Conservation (phyloP, 2,888 invertebrate genomes). For the Torymus auratus region DNA sequence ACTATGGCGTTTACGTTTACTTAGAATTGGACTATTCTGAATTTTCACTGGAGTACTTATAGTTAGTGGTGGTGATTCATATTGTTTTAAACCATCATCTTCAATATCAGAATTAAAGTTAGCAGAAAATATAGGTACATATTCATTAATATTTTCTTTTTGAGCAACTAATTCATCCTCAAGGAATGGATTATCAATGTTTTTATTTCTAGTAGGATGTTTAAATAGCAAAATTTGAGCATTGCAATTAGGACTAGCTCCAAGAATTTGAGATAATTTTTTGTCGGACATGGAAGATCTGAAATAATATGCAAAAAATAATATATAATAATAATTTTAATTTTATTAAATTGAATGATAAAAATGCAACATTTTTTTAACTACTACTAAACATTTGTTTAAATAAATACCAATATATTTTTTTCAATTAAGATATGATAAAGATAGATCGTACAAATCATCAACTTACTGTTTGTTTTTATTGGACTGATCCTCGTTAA, state of each 20-base stretch:
- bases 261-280: conserved; percentile 31
- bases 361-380: neutral
- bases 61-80: conserved; percentile 21
- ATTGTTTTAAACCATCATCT: conserved; percentile 18
- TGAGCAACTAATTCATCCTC: neutral
- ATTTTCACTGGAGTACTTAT: conserved; percentile 12
- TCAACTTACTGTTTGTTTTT: conserved; percentile 41
- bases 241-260: conserved; percentile 29
- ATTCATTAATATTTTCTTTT: conserved; percentile 45
- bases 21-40: conserved; percentile 52
- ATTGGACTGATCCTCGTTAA: conserved; percentile 14
- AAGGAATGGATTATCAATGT: neutral
- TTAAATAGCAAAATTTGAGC: conserved; percentile 6
- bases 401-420: too few relatives aligned
- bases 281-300: neutral
- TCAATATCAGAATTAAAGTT: conserved; percentile 51
- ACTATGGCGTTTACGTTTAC: conserved; percentile 40
- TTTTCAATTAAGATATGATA: too few relatives aligned
- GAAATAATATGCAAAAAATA: conserved; percentile 9
- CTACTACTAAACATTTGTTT: neutral
- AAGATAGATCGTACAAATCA: too few relatives aligned
- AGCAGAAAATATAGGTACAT: conserved; percentile 47
- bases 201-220: neutral
- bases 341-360: neutral
- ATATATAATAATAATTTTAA: neutral